Evolutionary conservation across 2,888 invertebrate genomes (phyloP), one percentile per base, ranked within the genome.

Genomic region (Automeris io): DNA sequence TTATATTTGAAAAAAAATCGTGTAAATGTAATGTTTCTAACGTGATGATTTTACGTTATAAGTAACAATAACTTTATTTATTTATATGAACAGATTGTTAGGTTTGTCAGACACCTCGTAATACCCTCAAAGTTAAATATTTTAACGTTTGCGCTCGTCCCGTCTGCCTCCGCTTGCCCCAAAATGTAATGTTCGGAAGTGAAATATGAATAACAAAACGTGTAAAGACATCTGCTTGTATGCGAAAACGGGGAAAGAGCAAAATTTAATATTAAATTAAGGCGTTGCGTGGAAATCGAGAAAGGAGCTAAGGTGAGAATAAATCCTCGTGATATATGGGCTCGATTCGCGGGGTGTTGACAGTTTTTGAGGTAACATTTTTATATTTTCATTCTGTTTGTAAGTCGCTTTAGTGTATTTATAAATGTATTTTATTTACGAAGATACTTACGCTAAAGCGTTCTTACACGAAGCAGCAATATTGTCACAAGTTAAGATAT

Each of bases 211-310:
- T 81, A 78, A 78, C 71, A 75, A 72, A 78, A 81, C 69, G 60
- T 57, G 68, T 66, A 69, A 73, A 76, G 73, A 76, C 81, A 77
- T 80, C 71, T 80, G 74, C 69, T 70, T 66, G 61, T 62, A 59
- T 60, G 69, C 61, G 65, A 61, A 66, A 64, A 65, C 59, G 58
- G 35, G 63, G 62, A 74, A 70, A 70, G 70, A 72, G 74, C 76
- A 75, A 70, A 78, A 83, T 85, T 83, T 83, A 81, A 82, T 83
- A 85, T 83, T 83, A 83, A 85, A 85, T 85, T 85, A 85, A 82
- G 81, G 80, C 72, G 78, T 82, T 79, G 74, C 70, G 73, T 71
- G 67, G 65, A 76, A 81, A 83, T 83, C 79, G 83, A 79, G 82
- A 72, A 74, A 68, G 70, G 70, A 61, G 70, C 72, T 64, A 67